phyloP scores from a whole-genome alignment of 2,113 vertebrate species.

The Triplophysa siluroides region DNA sequence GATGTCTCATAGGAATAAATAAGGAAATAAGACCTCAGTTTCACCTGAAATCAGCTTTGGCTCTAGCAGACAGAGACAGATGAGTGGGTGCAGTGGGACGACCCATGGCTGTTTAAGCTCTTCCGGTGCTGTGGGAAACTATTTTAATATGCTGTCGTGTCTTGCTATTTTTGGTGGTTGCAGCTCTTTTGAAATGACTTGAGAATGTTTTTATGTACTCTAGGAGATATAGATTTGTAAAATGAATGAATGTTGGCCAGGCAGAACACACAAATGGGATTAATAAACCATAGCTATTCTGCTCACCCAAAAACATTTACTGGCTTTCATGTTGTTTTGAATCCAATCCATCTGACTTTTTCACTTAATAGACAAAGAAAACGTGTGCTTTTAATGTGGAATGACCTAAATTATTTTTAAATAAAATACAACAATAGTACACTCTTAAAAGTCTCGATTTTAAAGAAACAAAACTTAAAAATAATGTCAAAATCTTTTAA shows the following conservation, averaged over 20 bases:
- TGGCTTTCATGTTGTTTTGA: not conserved
- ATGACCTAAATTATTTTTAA: too few species aligned
- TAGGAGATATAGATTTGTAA: not conserved
- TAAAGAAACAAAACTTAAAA: too few species aligned
- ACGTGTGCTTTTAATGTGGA: too few species aligned
- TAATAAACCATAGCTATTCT: not conserved
- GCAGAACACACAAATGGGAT: not conserved
- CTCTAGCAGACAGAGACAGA: conserved; percentile 21
- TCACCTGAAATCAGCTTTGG: conserved; percentile 3
- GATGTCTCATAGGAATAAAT: not conserved
- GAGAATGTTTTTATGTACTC: not conserved
- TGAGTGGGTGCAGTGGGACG: conserved; percentile 12
- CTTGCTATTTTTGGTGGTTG: not conserved
- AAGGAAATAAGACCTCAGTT: conserved; percentile 14
- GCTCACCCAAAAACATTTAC: not conserved
- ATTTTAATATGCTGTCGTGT: not conserved
- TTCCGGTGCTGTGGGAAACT: conserved; percentile 20
- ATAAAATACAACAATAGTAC: too few species aligned
- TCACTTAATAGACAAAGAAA: not conserved
- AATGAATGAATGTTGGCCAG: not conserved
- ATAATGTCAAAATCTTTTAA: too few species aligned
- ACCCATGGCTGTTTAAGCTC: not conserved
- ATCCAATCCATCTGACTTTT: not conserved
- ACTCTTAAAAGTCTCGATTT: too few species aligned
- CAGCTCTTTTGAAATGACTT: not conserved